These are phyloP conservation scores for Osmoderma eremita DNA, from an alignment of 2,888 invertebrate genomes.

Conservation along the genomic window DNA sequence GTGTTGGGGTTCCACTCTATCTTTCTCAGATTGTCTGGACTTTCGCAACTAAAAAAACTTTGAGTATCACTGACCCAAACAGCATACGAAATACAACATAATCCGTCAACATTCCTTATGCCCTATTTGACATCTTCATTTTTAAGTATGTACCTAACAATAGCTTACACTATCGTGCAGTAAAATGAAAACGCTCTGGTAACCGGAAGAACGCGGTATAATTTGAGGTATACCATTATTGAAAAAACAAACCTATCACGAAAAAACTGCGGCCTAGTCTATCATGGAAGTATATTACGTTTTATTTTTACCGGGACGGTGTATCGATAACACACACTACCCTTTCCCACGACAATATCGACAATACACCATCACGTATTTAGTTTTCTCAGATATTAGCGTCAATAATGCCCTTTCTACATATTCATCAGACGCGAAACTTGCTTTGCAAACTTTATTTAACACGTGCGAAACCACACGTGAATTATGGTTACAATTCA, in stretches of 20 bases:
- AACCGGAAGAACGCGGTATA: not conserved
- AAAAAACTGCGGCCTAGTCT: not conserved
- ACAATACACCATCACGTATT: slow-evolving; percentile 1
- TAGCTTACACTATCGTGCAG: not conserved
- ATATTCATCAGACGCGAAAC: not conserved
- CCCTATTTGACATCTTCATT: too few relatives aligned
- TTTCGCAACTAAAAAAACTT: too few relatives aligned
- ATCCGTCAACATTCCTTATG: too few relatives aligned
- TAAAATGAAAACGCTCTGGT: not conserved
- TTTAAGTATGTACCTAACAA: too few relatives aligned
- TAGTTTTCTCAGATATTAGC: not conserved
- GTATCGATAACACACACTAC: not conserved
- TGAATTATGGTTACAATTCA: too few relatives aligned
- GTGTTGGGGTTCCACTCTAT: too few relatives aligned
- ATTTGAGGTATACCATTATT: slow-evolving; percentile 12
- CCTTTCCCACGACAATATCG: slow-evolving; percentile 4
- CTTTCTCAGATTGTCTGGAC: too few relatives aligned
- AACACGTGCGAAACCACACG: too few relatives aligned
- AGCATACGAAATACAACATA: too few relatives aligned
- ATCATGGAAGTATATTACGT: slow-evolving; percentile 6
- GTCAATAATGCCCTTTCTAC: not conserved
- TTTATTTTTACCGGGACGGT: not conserved
- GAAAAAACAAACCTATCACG: slow-evolving; percentile 11
- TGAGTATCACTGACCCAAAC: too few relatives aligned
- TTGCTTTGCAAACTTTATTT: not conserved